These are phyloP conservation scores for Allolobophora icterica DNA, from an alignment of 2,888 invertebrate species.

Conservation along the genomic window DNA sequence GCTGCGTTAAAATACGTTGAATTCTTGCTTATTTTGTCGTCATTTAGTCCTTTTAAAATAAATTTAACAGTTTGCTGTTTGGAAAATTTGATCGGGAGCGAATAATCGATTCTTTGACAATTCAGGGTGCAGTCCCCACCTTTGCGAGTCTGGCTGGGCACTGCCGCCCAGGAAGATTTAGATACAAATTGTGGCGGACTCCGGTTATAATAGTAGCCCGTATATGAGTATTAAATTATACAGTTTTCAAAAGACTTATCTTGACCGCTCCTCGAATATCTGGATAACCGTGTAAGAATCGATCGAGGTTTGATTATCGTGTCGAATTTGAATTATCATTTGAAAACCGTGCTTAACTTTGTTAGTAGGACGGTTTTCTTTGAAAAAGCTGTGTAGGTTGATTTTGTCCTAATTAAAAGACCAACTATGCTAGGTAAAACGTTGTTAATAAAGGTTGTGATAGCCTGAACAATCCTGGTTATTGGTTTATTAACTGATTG, in stretches of 20 bases:
- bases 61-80: not conserved
- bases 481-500: not conserved
- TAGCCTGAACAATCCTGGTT: not conserved
- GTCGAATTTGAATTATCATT: not conserved
- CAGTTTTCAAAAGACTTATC: not conserved
- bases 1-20: not conserved
- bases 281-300: constrained; percentile 9
- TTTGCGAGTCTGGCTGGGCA: not conserved
- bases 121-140: not conserved
- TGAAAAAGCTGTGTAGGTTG: not conserved
- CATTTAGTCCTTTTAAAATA: not conserved
- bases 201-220: not conserved
- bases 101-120: constrained; percentile 14
- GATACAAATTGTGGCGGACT: not conserved
- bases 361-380: too few relatives aligned
- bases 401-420: not conserved
- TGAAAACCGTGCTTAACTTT: constrained; percentile 2
- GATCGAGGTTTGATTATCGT: constrained; percentile 8
- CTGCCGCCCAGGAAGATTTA: not conserved
- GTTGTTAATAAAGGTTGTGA: constrained; percentile 17
- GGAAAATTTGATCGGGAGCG: not conserved
- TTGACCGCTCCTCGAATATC: not conserved
- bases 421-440: not conserved
- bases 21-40: constrained; percentile 1
- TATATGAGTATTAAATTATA: not conserved